Evolutionary conservation across 1,140 invertebrate species (phyloP), one percentile per base, ranked within the genome.

Genomic region (Drosophila chauvacae): DNA sequence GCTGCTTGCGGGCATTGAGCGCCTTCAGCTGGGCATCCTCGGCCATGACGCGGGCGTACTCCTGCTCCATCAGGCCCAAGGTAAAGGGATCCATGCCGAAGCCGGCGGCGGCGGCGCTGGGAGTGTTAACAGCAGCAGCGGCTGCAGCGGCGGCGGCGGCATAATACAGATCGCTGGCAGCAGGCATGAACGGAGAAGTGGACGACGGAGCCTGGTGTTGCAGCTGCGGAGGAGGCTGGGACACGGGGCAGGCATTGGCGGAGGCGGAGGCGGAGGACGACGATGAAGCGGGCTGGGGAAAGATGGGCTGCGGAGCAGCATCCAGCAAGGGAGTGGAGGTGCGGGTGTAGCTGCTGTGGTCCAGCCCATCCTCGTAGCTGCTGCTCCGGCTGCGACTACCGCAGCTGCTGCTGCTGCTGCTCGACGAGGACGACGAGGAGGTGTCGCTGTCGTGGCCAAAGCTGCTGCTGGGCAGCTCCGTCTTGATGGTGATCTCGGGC

Each of bases 1-100:
- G 93, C 76, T 97, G 94, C 82, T 98, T 97, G 65, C 96, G 94
- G 0, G 94, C 93, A 66, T 94, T 95, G 7, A 95, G 70, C 0
- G 95, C 84, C 86, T 95, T 95, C 0, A 94, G 93, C 80, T 95
- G 94, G 28, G 95, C 95, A 77, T 95, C 95, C 91, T 95, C 95
- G 30, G 94, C 94, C 35, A 95, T 87, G 53, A 95, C 94, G 76
- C 95, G 93, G 0, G 94, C 94, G 80, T 95, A 95, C 88, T 95
- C 95, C 47, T 94, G 81, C 79, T 96, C 95, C 93, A 95, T 94
- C 4, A 92, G 56, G 18, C 85, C 81, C 41, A 91, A 26, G 0
- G 91, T 79, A 10, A 91, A 92, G 11, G 91, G 78, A 77, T 93
- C 91, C 80, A 92, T 84, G 45, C 80, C 91, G 26, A 84, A 90